These are phyloP conservation scores for Apteryx owenii DNA, from an alignment of 2,113 vertebrate species.

Conservation along the genomic window DNA sequence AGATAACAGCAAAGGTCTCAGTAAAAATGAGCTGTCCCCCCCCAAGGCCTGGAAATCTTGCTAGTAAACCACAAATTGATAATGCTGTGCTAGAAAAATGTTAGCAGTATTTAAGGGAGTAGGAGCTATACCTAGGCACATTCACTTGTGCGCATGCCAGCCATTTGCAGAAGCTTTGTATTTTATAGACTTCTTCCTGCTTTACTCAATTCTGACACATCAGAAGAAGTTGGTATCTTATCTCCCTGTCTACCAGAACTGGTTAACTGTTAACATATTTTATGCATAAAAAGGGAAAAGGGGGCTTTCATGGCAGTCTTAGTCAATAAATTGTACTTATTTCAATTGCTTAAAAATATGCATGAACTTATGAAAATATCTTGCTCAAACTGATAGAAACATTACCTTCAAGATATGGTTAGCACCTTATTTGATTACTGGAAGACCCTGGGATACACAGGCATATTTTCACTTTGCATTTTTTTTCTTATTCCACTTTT, in stretches of 20 bases:
- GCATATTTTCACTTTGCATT: neutral
- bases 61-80: slow-evolving; percentile 1
- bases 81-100: neutral
- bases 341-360: neutral
- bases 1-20: neutral
- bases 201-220: neutral
- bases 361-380: neutral
- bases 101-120: neutral
- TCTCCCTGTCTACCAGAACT: neutral
- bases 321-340: neutral
- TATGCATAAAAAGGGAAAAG: neutral
- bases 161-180: neutral
- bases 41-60: neutral
- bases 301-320: neutral
- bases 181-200: neutral
- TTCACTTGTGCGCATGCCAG: neutral
- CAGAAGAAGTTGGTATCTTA: neutral
- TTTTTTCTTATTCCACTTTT: neutral
- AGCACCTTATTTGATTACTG: neutral
- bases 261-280: neutral
- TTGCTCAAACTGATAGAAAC: neutral
- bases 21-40: neutral
- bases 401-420: neutral
- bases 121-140: neutral
- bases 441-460: neutral